Evolutionary conservation across 2,113 vertebrate species (phyloP), one percentile per base, ranked within the genome.

Genomic region (Oreotrochilus melanogaster): DNA sequence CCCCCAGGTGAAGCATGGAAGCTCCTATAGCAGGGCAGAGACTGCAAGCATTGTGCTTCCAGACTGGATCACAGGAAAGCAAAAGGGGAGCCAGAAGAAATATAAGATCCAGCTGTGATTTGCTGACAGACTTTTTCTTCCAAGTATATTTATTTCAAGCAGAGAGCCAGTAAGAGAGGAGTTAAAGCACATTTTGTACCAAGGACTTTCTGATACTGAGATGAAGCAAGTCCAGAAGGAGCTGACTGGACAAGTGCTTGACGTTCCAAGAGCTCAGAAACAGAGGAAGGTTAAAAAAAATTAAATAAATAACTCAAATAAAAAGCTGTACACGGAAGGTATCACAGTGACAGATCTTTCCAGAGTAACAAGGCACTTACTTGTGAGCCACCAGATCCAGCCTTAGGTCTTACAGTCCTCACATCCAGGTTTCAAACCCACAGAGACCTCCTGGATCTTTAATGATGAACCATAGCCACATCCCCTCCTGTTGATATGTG

Each of bases 1-100:
- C 7, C 61, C 33, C 35, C 2, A 22, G 11, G 43, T 4, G 7
- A 90, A 67, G 35, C 30, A 33, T 0, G 0, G 19, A 61, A 62
- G 53, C 25, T 35, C 25, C n/a, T 39, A n/a, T 22, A 61, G 54
- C 31, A n/a, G 0, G 10, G 47, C 37, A 67, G 6, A 15, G 35
- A 33, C 24, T 67, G 42, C 37, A 72, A n/a, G 9, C 56, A 8
- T 13, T 72, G 39, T 27, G 35, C 18, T 85, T 61, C 24, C 27
- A 39, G 2, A 13, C 0, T 0, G 3, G 39, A 78, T 19, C 47
- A 45, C 61, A 51, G 50, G 43, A 88, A 21, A 66, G 11, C 24
- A 23, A 7, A 51, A 58, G 0, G 0, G 6, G 14, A 50, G 24
- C 9, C 2, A 4, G 25, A 23, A 91, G 35, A 93, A 80, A 80